A percentile compares a stretch with the other conserved stretches of the same genome.
Conservation (phyloP, 2,888 invertebrate genomes). For the Steromphala cineraria region DNA sequence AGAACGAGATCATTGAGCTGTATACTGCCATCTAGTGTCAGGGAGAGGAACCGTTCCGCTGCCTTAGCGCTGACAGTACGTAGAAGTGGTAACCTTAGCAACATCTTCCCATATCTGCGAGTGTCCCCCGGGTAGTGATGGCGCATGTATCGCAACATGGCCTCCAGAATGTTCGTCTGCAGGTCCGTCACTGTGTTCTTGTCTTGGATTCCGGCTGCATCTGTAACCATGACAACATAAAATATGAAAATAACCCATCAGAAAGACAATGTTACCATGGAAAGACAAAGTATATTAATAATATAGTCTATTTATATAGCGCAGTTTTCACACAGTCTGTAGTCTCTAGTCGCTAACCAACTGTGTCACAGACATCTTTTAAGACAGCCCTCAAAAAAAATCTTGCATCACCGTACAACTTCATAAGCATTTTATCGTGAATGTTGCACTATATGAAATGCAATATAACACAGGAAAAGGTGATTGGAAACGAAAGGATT, state of each 20-base stretch:
- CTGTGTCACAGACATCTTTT: no score
- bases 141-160: constrained; percentile 68
- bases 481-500: no score
- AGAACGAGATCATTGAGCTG: constrained; percentile 73
- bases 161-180: constrained; percentile 71
- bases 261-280: background rate
- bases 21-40: constrained; percentile 71
- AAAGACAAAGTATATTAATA: background rate
- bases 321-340: no score
- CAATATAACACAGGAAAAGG: no score
- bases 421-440: no score
- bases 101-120: constrained; percentile 70
- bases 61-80: constrained; percentile 74
- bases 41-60: constrained; percentile 72
- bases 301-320: no score
- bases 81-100: constrained; percentile 72
- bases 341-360: no score
- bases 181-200: constrained; percentile 63
- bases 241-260: background rate
- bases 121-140: constrained; percentile 62
- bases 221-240: constrained; percentile 44
- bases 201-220: constrained; percentile 72
- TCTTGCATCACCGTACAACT: no score
- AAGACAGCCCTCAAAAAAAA: no score
- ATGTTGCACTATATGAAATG: no score